phyloP scores from a whole-genome alignment of 2,113 vertebrate species.

The Epinephelus cyanopodus region DNA sequence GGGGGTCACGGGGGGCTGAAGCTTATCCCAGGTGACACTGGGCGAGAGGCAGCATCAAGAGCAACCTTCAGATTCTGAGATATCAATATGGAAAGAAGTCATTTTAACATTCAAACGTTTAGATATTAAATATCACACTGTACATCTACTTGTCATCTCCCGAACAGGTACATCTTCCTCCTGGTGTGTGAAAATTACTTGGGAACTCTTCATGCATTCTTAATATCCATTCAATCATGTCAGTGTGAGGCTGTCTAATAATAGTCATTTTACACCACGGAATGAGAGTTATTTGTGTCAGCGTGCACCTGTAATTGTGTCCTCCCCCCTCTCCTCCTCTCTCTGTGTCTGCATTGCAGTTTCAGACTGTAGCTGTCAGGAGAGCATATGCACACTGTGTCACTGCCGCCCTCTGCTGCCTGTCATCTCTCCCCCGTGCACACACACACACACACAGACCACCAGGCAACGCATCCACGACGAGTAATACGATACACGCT shows the following conservation, averaged over 20 bases:
- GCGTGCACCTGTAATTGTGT: slow-evolving; percentile 58
- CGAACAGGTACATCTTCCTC: slow-evolving; percentile 1
- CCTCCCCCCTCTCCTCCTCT: background rate
- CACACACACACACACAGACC: background rate
- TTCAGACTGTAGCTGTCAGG: slow-evolving; percentile 43
- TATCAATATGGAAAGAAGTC: no score
- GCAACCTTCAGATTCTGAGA: background rate
- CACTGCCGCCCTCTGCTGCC: slow-evolving; percentile 27
- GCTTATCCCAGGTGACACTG: no score
- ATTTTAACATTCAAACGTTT: background rate
- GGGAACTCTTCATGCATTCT: slow-evolving; percentile 29
- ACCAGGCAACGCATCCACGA: slow-evolving; percentile 23
- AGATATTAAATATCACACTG: background rate
- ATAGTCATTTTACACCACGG: slow-evolving; percentile 48
- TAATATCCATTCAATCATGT: slow-evolving; percentile 40
- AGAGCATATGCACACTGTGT: slow-evolving; percentile 42
- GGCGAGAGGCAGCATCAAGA: no score
- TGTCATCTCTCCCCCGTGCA: slow-evolving; percentile 51
- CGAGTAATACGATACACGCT: slow-evolving; percentile 35
- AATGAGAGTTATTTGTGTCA: slow-evolving; percentile 40
- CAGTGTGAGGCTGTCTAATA: slow-evolving; percentile 49
- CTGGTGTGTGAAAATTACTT: slow-evolving; percentile 14
- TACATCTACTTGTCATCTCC: background rate
- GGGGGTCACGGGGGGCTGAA: no score
- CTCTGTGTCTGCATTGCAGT: slow-evolving; percentile 60